phyloP scores from a whole-genome alignment of 2,797 vertebrate genomes.

The Schizothorax lantsangensis region DNA sequence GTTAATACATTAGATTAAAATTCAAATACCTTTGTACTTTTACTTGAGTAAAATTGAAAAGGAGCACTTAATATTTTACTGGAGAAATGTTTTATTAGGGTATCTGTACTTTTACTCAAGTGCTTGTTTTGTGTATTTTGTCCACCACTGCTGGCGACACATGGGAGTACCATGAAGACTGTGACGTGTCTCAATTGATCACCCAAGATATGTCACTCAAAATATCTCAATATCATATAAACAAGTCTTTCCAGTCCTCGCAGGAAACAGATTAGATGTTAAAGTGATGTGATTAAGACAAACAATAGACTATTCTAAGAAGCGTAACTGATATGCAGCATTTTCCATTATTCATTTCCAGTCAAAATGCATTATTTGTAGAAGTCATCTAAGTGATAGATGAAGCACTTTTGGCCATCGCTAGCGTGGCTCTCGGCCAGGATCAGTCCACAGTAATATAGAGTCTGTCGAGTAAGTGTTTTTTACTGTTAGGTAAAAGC shows the following conservation, averaged over 20 bases:
- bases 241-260: neutral
- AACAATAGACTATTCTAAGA: neutral
- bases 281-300: neutral
- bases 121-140: neutral
- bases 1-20: neutral
- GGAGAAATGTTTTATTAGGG: neutral
- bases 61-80: neutral
- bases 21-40: neutral
- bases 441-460: slow-evolving; percentile 18
- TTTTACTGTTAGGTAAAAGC: neutral
- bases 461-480: slow-evolving; percentile 24
- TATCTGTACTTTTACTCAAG: neutral
- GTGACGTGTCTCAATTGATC: neutral
- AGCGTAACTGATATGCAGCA: neutral
- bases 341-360: slow-evolving; percentile 5
- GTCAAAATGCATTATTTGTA: slow-evolving; percentile 23
- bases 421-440: neutral
- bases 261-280: neutral
- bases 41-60: neutral
- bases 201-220: neutral
- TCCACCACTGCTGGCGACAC: neutral
- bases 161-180: neutral
- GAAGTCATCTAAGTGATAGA: slow-evolving; percentile 30
- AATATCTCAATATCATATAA: neutral
- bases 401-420: slow-evolving; percentile 3